phyloP scores from a whole-genome alignment of 2,888 invertebrate species.

The Malachius bipustulatus region DNA sequence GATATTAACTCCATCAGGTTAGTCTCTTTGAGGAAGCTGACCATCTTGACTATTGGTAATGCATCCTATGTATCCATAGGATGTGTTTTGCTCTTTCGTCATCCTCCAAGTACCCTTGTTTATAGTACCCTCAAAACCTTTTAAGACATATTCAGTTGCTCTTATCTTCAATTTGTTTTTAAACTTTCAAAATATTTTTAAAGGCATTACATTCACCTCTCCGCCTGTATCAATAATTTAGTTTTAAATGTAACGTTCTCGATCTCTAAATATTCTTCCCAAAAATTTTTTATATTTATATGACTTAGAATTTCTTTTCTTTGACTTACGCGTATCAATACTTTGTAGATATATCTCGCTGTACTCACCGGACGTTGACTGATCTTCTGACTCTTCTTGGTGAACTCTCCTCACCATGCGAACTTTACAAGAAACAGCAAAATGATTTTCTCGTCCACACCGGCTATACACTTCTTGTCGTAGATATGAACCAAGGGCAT shows the following conservation, averaged over 20 bases:
- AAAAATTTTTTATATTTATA: conserved; percentile 2
- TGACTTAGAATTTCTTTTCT: neutral
- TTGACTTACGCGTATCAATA: neutral
- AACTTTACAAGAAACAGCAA: neutral
- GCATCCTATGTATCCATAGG: no score
- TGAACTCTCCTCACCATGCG: neutral
- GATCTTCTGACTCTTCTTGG: neutral
- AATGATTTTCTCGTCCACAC: neutral
- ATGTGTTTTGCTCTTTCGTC: no score
- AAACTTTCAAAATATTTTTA: conserved; percentile 1
- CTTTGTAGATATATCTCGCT: neutral
- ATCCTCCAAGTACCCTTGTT: no score
- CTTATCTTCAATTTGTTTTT: no score
- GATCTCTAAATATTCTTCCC: conserved; percentile 1
- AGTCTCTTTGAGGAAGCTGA: no score
- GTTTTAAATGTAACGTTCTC: neutral
- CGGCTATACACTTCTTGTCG: conserved; percentile 2
- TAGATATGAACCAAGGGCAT: conserved; percentile 2
- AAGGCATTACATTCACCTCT: conserved; percentile 1
- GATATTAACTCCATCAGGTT: no score
- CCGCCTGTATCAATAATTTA: conserved; percentile 5
- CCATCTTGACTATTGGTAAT: no score
- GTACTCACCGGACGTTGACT: no score
- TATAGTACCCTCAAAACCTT: no score
- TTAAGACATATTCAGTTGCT: neutral